Evolutionary conservation across 2,888 invertebrate genomes (phyloP).

Genomic region (Drosophila barbarae): DNA sequence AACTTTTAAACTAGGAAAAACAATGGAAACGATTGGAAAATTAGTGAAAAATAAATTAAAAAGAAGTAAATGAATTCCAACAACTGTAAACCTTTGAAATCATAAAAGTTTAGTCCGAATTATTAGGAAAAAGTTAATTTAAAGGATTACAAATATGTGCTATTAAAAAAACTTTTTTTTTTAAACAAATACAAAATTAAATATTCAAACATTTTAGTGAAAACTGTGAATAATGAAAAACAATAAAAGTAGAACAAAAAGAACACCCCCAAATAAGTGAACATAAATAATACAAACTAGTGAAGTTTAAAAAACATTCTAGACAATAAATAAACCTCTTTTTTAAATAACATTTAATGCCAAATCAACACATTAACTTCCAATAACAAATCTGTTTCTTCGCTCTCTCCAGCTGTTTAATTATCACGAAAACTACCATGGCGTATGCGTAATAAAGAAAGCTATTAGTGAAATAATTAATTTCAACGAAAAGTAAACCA

Average conservation of each 20-base stretch:
- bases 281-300: background rate
- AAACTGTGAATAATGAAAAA: background rate
- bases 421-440: conserved; percentile 47
- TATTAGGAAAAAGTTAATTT: background rate
- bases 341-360: background rate
- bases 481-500: conserved; percentile 26
- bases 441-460: conserved; percentile 37
- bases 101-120: background rate
- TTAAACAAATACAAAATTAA: too few species aligned
- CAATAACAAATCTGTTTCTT: conserved; percentile 1
- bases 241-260: background rate
- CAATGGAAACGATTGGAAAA: background rate
- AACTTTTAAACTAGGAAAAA: background rate
- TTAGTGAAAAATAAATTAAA: too few species aligned
- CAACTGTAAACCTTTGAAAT: background rate
- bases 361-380: too few species aligned
- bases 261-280: background rate
- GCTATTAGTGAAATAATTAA: conserved; percentile 17
- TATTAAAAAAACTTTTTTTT: too few species aligned
- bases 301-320: background rate
- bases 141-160: background rate
- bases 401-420: conserved; percentile 32
- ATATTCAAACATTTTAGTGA: background rate
- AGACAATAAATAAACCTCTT: background rate
- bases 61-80: background rate